phyloP scores from a whole-genome alignment of 2,888 invertebrate species.

The Eupithecia exiguata region DNA sequence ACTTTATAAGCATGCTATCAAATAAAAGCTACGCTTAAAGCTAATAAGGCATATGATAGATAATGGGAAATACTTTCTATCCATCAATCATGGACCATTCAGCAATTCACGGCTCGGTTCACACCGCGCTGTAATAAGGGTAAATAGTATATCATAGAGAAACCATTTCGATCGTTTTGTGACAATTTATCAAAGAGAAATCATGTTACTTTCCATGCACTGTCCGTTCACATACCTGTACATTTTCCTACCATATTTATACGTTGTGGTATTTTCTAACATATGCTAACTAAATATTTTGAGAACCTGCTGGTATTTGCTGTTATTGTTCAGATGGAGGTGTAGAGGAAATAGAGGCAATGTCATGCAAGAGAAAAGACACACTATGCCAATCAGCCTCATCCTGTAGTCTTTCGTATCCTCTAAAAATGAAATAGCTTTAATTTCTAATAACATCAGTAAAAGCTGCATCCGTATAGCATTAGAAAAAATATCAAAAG shows the following conservation, averaged over 20 bases:
- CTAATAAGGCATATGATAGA: slow-evolving; percentile 46
- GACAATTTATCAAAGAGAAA: slow-evolving; percentile 61
- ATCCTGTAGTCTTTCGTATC: not conserved
- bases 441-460: not conserved
- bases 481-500: not conserved
- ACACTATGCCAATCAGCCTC: not conserved
- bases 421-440: not conserved
- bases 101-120: slow-evolving; percentile 69
- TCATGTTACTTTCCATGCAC: slow-evolving; percentile 49
- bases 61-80: slow-evolving; percentile 73
- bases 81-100: slow-evolving; percentile 71
- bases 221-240: slow-evolving; percentile 43
- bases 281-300: not conserved
- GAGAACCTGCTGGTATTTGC: not conserved
- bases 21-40: slow-evolving; percentile 50
- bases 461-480: not conserved
- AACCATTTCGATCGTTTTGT: slow-evolving; percentile 53
- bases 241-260: not conserved
- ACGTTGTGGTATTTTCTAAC: not conserved
- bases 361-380: not conserved
- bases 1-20: not conserved
- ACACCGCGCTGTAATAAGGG: slow-evolving; percentile 65
- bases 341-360: not conserved
- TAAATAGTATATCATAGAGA: slow-evolving; percentile 61
- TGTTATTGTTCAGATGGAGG: not conserved